Evolutionary conservation across 2,888 invertebrate genomes (phyloP).

Genomic region (Actias luna): DNA sequence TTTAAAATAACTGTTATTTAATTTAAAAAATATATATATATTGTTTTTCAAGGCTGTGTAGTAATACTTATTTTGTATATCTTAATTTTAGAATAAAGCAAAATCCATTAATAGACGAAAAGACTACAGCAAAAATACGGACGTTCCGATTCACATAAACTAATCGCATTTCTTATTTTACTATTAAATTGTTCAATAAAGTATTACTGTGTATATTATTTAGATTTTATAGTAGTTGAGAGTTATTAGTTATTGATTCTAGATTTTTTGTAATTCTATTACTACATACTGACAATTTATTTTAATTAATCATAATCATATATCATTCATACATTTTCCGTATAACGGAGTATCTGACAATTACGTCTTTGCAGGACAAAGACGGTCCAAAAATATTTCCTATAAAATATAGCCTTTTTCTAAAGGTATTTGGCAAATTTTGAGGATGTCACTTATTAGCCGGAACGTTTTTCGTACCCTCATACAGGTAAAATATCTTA

Average conservation of each 20-base stretch:
- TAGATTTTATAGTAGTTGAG: no score
- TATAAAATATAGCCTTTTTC: conserved; percentile 47
- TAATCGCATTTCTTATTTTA: background rate
- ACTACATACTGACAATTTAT: no score
- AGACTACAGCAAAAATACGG: background rate
- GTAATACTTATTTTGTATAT: background rate
- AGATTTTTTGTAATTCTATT: no score
- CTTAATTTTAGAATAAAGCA: background rate
- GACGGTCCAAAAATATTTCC: conserved; percentile 62
- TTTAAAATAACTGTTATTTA: background rate
- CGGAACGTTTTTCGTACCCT: conserved; percentile 67
- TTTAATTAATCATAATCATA: no score
- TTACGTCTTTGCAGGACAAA: conserved; percentile 52
- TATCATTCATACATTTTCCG: background rate
- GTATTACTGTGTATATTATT: no score
- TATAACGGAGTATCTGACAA: conserved; percentile 37
- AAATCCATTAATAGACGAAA: background rate
- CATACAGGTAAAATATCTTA: conserved; percentile 57
- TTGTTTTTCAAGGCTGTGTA: background rate
- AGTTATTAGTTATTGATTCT: background rate
- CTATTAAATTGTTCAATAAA: no score
- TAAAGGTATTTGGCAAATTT: conserved; percentile 35
- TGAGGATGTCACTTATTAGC: conserved; percentile 66
- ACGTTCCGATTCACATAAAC: background rate
- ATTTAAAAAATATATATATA: background rate